Percentiles rank a stretch among this genome's conserved stretches.
These are phyloP conservation scores for Caracal caracal DNA, from an alignment of 2,113 vertebrate genomes.

Conservation along the genomic window DNA sequence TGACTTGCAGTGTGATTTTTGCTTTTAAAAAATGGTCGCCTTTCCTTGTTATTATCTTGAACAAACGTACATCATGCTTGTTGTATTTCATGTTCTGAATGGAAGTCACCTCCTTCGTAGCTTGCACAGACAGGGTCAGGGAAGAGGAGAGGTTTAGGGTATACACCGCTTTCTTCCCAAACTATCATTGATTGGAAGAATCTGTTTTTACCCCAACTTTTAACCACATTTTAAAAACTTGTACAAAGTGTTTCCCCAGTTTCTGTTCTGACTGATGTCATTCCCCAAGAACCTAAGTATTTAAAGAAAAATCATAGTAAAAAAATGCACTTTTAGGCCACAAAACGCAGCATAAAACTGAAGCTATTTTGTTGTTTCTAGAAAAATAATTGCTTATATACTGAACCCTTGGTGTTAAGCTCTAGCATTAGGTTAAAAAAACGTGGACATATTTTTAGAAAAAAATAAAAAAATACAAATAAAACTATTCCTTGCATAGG, in stretches of 20 bases:
- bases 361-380: conserved; percentile 61
- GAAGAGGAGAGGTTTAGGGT: background rate
- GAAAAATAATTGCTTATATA: conserved; percentile 67
- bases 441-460: background rate
- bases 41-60: conserved; percentile 34
- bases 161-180: conserved; percentile 18
- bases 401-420: background rate
- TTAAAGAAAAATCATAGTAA: conserved; percentile 72
- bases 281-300: conserved; percentile 71
- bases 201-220: conserved; percentile 49
- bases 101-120: background rate
- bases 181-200: conserved; percentile 68
- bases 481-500: background rate
- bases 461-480: background rate
- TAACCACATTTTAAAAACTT: conserved; percentile 70
- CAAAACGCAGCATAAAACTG: conserved; percentile 63
- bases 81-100: conserved; percentile 58
- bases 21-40: background rate
- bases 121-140: background rate
- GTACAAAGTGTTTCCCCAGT: conserved; percentile 59
- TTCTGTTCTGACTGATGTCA: conserved; percentile 76
- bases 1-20: background rate
- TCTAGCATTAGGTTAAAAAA: background rate
- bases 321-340: conserved; percentile 70
- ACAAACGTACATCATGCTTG: background rate